Evolutionary conservation across 2,113 vertebrate species (phyloP), one percentile per base, ranked within the genome.

Genomic region (Scopus umbretta): DNA sequence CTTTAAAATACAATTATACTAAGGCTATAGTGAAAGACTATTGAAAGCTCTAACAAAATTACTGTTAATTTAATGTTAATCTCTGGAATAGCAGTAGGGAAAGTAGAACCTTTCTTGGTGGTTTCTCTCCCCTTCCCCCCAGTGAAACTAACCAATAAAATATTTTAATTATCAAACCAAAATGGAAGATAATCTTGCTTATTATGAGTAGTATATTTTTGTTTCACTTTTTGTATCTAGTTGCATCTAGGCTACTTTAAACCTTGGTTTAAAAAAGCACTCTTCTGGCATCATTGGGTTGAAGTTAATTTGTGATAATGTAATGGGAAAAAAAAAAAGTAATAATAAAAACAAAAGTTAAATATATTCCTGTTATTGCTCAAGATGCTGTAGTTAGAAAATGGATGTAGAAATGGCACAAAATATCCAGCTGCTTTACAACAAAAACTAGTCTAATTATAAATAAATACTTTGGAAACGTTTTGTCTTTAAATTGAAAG

Each of bases 401-500:
- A 42, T 43, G 18, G 43, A 79, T 72, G 49, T 68, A 58, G 56
- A 87, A 92, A 56, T 42, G 63, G 50, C 32, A 49, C 29, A 56
- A 92, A 90, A 66, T 78, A 83, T 52, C 71, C 82, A 86, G 59
- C 63, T 86, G 75, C 59, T 96, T 53, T 88, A 45, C 71, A 86
- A 62, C 32, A 92, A 86, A 93, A 56, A 15, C 38, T 42, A 76
- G 79, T 70, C 49, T 22, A 68, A 80, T 70, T 87, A 76, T 82
- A 87, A 91, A 86, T 81, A 94, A 94, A 90, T 88, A 52, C 76
- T 84, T 84, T 93, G 80, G 38, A 92, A 91, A 43, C 91, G 25
- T 72, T 95, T 95, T 90, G 56, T 90, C 61, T 89, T 91, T 43
- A 74, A 74, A 89, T 45, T 92, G 80, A 92, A 96, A 80, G 61